These are phyloP conservation scores for Isoperla grammatica DNA, from an alignment of 2,888 invertebrate species.

Conservation along the genomic window DNA sequence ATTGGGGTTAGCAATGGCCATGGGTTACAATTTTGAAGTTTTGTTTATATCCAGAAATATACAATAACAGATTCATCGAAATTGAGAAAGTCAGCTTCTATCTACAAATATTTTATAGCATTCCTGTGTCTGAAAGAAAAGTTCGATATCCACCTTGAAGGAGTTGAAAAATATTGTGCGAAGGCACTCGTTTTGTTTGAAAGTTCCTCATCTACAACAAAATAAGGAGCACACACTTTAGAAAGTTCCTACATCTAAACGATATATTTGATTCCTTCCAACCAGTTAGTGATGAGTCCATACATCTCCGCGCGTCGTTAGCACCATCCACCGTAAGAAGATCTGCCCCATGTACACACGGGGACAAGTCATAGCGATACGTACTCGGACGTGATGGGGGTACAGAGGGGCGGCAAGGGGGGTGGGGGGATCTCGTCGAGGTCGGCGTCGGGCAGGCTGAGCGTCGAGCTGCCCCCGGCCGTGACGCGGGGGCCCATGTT, in stretches of 20 bases:
- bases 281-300: neutral
- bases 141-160: conserved; percentile 10
- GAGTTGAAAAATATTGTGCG: conserved; percentile 25
- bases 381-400: conserved; percentile 48
- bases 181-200: conserved; percentile 24
- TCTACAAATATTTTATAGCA: conserved; percentile 3
- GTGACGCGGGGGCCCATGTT: conserved; percentile 88
- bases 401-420: conserved; percentile 54
- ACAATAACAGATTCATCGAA: conserved; percentile 6
- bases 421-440: conserved; percentile 44
- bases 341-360: too few species aligned
- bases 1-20: conserved; percentile 14
- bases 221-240: conserved; percentile 16
- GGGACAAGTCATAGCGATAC: conserved; percentile 35
- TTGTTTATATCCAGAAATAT: neutral
- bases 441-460: conserved; percentile 68
- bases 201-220: conserved; percentile 14
- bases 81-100: neutral
- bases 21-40: conserved; percentile 2
- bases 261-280: conserved; percentile 13
- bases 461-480: conserved; percentile 80
- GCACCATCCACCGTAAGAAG: conserved; percentile 4
- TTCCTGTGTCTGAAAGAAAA: neutral
- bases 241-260: conserved; percentile 6
- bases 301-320: neutral